Base-by-base conservation (phyloP, 2,888 invertebrate genomes). In the Poecilus cupreus region DNA sequence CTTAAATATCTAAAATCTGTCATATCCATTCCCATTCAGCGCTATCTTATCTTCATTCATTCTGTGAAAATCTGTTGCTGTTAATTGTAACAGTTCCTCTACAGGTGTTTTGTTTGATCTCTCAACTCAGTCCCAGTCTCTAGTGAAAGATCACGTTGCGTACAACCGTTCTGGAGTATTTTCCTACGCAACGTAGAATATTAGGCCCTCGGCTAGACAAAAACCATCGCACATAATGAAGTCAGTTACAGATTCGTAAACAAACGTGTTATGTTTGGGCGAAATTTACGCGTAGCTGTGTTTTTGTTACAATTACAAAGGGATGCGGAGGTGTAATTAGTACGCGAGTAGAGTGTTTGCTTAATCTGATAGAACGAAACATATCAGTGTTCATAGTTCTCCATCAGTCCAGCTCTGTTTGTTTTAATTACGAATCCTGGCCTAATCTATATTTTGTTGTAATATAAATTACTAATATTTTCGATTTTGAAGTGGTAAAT, bases 51-150 rank as follows among this genome's bases (percentile, higher is more conserved):
- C 20, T 32, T 24, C 60, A 22, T 60, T 60, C 20, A n/a, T 43
- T 11, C 43, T 43, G 0, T 43, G 3, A 5, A 60, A 54, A 54
- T 54, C 60, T 60, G 60, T 60, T 60, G 26, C 60, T 68, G 64
- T 5, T 60, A 32, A 16, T 46, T 32, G 10, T 68, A 32, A 5
- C 32, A 32, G 32, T n/a, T 16, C 11, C 20, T 68, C 39, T 16
- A 68, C 64, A 68, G 64, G 64, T 68, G 64, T 68, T 68, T 68
- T 37, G 37, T 68, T 68, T 32, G 64, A 68, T 68, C 64, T 51
- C 51, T 68, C 37, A 16, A 37, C 64, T 68, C 64, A 68, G 8
- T 8, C 8, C 32, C 26, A 26, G 32, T 32, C 32, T 32, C 32
- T 3, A 32, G 32, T 8, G 20, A 68, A 37, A 16, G 64, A 68